phyloP scores from a whole-genome alignment of 1,140 invertebrate genomes.

The Glomeris maerens region DNA sequence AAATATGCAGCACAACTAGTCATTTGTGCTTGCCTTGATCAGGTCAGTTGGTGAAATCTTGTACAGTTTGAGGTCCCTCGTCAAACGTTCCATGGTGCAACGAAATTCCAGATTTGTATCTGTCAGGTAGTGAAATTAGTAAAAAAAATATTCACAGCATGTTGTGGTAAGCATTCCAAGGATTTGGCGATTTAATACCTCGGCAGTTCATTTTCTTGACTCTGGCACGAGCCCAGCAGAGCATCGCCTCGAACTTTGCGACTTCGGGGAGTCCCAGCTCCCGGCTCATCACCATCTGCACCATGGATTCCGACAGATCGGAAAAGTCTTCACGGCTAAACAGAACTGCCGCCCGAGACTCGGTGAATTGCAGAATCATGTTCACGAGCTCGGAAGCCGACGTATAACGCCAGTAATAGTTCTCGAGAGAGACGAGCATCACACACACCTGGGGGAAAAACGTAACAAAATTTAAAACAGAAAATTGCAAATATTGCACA shows the following conservation, averaged over 20 bases:
- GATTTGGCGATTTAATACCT: conserved; percentile 1
- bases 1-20: no score
- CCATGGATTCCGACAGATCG: conserved; percentile 80
- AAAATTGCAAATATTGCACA: no score
- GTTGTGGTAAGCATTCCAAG: not conserved
- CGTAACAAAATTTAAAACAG: conserved; percentile 1
- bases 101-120: conserved; percentile 78
- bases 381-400: conserved; percentile 84
- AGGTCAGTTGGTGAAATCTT: conserved; percentile 83
- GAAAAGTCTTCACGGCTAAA: conserved; percentile 71
- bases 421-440: conserved; percentile 82
- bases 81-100: conserved; percentile 78
- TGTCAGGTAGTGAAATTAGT: conserved; percentile 5
- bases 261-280: conserved; percentile 74
- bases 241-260: conserved; percentile 86
- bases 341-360: conserved; percentile 59
- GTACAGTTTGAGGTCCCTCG: conserved; percentile 73
- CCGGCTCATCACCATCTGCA: conserved; percentile 82
- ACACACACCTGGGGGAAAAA: conserved; percentile 51
- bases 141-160: not conserved
- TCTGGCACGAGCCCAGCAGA: conserved; percentile 71
- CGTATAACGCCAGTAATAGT: conserved; percentile 90
- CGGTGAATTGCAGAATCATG: conserved; percentile 81
- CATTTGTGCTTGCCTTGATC: conserved; percentile 70
- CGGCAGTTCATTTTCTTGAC: conserved; percentile 31